Evolutionary conservation across 2,113 vertebrate genomes (phyloP), one percentile per base, ranked within the genome.

Genomic region (Dromiciops gliroides): DNA sequence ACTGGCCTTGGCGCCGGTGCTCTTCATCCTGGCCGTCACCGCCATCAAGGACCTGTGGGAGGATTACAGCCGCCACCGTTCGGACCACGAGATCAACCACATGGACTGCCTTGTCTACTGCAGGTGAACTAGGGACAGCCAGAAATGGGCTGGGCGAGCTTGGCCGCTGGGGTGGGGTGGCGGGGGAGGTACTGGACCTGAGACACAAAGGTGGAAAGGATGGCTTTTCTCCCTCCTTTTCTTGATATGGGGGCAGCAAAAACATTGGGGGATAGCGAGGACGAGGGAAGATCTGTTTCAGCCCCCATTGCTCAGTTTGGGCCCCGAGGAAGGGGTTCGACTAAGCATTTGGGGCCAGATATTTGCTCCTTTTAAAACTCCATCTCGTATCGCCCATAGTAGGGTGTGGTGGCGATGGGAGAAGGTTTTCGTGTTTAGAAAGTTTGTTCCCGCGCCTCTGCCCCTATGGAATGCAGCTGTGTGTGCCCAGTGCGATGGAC

Each of bases 21-120:
- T 99, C 89, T 99, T 99, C 98, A 99, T 99, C 95, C 93, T 99
- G 98, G 99, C 99, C 0, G 99, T 99, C 96, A 99, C 99, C 0
- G 99, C 99, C 95, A 99, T 99, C 98, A 99, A 99, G 97, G 99
- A 99, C 98, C 98, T 99, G 2, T 99, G 99, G 99, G 99, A 99
- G 98, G 99, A 99, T 98, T 99, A 99, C 98, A 98, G 99, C 95
- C 99, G 99, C 53, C 99, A 99, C 99, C 98, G 98, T 91, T 99
- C 99, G 0, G 99, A 99, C 98, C 98, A 99, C 93, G 99, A 99
- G 96, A 99, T 99, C 98, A 99, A 99, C 98, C 99, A 99, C 98
- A 99, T 99, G 99, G 99, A 99, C 95, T 99, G 99, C 94, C 99
- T 99, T 93, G 99, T 99, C 53, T 99, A 99, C 98, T 98, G 99